phyloP scores from a whole-genome alignment of 2,113 vertebrate genomes.

The Agapornis roseicollis region DNA sequence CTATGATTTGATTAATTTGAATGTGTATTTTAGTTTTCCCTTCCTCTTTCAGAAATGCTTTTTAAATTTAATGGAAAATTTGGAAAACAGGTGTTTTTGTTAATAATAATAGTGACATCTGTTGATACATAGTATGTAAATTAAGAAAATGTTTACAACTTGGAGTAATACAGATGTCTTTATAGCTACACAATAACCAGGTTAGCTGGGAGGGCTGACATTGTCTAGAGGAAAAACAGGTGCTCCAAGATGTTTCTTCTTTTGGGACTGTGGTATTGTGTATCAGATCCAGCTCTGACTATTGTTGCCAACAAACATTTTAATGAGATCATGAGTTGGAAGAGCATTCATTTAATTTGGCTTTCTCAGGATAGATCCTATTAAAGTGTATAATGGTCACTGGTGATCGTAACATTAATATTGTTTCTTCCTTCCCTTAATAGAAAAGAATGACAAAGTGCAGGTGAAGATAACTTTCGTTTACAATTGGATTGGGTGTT shows the following conservation, averaged over 20 bases:
- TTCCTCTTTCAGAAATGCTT: background rate
- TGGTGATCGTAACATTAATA: background rate
- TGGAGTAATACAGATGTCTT: background rate
- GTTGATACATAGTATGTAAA: background rate
- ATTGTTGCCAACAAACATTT: background rate
- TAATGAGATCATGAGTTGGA: background rate
- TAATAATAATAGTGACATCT: background rate
- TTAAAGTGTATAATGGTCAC: background rate
- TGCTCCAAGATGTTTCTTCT: background rate
- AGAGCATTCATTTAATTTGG: background rate
- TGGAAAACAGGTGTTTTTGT: background rate
- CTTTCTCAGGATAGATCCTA: background rate
- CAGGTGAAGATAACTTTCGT: background rate
- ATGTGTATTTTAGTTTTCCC: background rate
- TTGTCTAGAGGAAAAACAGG: background rate
- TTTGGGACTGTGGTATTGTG: background rate
- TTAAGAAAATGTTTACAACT: background rate
- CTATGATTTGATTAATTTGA: background rate
- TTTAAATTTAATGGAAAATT: background rate
- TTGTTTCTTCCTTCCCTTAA: background rate
- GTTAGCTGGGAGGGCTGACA: background rate
- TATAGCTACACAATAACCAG: background rate
- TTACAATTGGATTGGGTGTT: background rate
- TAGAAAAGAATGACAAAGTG: background rate
- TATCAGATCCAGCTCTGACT: background rate